Evolutionary conservation across 2,797 vertebrate species (phyloP).

Genomic region (Rhabdomys pumilio): DNA sequence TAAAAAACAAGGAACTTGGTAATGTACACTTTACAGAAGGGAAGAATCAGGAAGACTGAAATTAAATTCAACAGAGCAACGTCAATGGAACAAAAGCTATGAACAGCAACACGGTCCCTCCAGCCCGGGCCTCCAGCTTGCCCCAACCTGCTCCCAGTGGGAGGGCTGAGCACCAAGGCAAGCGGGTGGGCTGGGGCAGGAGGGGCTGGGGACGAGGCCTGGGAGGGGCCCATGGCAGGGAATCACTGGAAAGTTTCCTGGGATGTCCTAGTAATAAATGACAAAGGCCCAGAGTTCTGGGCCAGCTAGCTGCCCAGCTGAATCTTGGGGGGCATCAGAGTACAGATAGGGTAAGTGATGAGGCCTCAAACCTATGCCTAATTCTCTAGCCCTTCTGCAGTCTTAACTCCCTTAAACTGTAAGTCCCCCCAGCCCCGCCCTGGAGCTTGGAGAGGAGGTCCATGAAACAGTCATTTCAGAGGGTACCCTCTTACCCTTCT

Average conservation of each 20-base stretch:
- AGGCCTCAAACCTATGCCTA: conserved; percentile 56
- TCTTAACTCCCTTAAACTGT: conserved; percentile 29
- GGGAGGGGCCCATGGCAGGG: conserved; percentile 71
- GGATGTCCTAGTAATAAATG: conserved; percentile 76
- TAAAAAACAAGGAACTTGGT: conserved; percentile 97
- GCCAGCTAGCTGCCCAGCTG: conserved; percentile 83
- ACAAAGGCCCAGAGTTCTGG: conserved; percentile 75
- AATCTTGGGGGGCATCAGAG: conserved; percentile 75
- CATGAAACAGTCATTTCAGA: conserved; percentile 62
- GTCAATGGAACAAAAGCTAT: conserved; percentile 88
- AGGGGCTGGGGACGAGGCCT: conserved; percentile 79
- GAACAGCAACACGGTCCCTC: conserved; percentile 83
- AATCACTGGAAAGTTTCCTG: conserved; percentile 73
- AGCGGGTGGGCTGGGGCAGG: conserved; percentile 86
- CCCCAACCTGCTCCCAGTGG: conserved; percentile 82
- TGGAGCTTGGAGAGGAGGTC: conserved; percentile 67
- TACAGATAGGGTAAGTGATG: conserved; percentile 52
- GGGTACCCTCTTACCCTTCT: conserved; percentile 40
- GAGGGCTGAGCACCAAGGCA: conserved; percentile 82
- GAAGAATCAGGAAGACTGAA: conserved; percentile 93
- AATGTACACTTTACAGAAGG: conserved; percentile 99
- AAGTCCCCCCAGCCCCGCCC: neutral
- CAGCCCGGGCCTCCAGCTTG: conserved; percentile 79
- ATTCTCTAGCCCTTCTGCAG: conserved; percentile 77
- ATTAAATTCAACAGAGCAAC: conserved; percentile 90